Base-by-base conservation (phyloP, 2,113 vertebrate species). In the Spilogale gracilis region DNA sequence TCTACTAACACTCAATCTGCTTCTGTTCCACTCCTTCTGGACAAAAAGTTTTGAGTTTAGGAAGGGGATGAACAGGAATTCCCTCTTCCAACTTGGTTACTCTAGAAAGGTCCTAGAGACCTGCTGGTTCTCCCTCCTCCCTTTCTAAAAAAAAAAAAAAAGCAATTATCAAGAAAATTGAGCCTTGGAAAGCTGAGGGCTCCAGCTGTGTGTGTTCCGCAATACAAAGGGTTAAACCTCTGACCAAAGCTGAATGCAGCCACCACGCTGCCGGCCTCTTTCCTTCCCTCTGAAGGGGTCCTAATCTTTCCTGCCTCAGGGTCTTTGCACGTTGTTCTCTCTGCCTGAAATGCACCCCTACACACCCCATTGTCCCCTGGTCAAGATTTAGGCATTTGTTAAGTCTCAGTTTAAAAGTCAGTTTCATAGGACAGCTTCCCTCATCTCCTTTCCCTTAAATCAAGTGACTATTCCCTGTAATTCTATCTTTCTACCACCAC, bases 171-270 rank as follows among this genome's bases (percentile, higher is more conserved):
- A 89, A 73, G 73, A 89, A 73, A 96, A 82, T 3, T 43, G 48
- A 73, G n/a, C 45, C 43, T 76, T 67, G 18, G n/a, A n/a, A 83
- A 80, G 20, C 45, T 52, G 61, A 69, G 32, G 17, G 84, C 6
- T 45, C 73, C 50, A 83, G 48, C 52, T 14, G 7, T 82, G 65
- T 20, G 23, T 38, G 43, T 74, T 63, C 87, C 52, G 8, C 54
- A 88, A 20, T 5, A n/a, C 87, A 94, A 96, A 92, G 80, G 63
- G 95, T 96, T 91, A 91, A 97, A 95, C 9, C 45, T 92, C 84
- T 65, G 61, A 52, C 50, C 80, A 58, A 45, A 79, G 86, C 50
- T 69, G 65, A 88, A 94, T 32, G n/a, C 65, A 79, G 67, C 83
- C 86, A 74, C 2, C 50, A 6, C 1, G 56, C n/a, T 2, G 56